Percentiles rank a stretch among this genome's conserved stretches.
These are phyloP conservation scores for Stictocephala bisonia DNA, from an alignment of 2,888 invertebrate genomes.

Conservation along the genomic window DNA sequence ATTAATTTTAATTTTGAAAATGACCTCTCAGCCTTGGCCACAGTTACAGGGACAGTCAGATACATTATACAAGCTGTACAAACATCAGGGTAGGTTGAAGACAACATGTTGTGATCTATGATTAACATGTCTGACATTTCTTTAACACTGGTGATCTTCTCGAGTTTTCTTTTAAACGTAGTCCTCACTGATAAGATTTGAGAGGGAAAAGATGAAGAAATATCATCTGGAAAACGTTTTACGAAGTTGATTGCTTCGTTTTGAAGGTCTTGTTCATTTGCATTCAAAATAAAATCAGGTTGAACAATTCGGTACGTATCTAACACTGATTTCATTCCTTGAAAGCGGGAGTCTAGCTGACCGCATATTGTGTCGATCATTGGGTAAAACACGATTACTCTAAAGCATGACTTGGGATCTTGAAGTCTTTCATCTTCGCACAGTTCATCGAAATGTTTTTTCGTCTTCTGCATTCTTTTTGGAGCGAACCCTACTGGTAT, in stretches of 20 bases:
- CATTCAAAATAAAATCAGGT: background rate
- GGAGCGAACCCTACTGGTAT: no score
- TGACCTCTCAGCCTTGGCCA: background rate
- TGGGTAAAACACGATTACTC: no score
- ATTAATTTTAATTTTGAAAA: conserved; percentile 7
- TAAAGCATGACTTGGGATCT: background rate
- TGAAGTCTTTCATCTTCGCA: no score
- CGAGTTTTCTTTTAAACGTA: background rate
- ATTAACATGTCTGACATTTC: background rate
- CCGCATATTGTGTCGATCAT: no score
- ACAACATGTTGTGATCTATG: background rate
- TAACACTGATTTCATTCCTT: background rate
- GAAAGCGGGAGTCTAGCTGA: background rate
- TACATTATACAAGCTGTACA: conserved; percentile 24
- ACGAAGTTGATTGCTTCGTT: background rate
- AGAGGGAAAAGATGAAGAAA: background rate
- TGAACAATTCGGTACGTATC: background rate
- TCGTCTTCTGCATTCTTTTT: no score
- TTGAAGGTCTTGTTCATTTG: background rate
- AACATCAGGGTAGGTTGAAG: conserved; percentile 1
- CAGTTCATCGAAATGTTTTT: no score
- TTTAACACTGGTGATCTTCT: background rate
- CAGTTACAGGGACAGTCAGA: background rate
- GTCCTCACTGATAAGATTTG: background rate
- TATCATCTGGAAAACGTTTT: background rate